These are phyloP conservation scores for Litocranius walleri DNA, from an alignment of 2,113 vertebrate genomes.

Conservation along the genomic window DNA sequence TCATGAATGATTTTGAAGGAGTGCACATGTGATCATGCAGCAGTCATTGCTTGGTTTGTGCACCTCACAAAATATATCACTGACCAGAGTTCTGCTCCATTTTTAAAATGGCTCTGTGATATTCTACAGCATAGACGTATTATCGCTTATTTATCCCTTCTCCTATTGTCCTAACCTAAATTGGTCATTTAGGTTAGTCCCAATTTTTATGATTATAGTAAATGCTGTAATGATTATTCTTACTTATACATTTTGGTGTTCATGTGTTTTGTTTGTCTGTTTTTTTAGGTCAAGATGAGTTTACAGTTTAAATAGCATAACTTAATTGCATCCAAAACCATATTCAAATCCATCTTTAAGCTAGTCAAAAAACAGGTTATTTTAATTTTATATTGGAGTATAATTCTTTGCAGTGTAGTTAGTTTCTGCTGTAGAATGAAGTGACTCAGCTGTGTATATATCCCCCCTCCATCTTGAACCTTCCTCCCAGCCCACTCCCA, in stretches of 20 bases:
- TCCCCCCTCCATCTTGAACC: neutral
- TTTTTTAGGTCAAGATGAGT: neutral
- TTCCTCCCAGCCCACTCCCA: neutral
- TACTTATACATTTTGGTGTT: neutral
- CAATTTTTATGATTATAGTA: neutral
- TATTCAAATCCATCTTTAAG: neutral
- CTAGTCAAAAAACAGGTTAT: neutral
- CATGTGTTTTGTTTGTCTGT: neutral
- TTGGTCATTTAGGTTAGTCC: neutral
- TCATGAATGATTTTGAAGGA: neutral
- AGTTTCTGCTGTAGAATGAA: neutral
- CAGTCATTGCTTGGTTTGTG: neutral
- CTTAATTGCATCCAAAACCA: neutral
- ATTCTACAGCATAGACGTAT: neutral
- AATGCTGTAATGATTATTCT: neutral
- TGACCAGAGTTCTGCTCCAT: neutral
- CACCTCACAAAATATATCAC: neutral
- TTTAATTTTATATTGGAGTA: neutral
- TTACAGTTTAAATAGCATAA: neutral
- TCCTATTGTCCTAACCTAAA: neutral
- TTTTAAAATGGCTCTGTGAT: neutral
- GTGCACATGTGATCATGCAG: accelerated
- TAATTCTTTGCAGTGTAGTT: neutral
- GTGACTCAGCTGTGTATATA: neutral
- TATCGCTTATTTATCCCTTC: neutral